Percentiles rank a stretch among this genome's conserved stretches.
Conservation (phyloP, 2,888 invertebrate species). For the Melinaea marsaeus region DNA sequence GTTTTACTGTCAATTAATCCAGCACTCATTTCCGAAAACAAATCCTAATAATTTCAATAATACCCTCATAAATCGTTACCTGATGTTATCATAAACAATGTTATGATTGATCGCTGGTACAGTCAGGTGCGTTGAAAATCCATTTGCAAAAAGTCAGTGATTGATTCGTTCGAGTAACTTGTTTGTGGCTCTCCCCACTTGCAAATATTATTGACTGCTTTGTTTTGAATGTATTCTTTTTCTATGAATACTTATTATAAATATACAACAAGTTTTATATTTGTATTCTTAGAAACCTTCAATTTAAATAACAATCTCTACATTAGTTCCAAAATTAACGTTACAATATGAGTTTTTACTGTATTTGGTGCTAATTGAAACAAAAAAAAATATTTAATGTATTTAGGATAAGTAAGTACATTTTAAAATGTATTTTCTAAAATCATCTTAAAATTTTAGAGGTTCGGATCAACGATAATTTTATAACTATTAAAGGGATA, state of each 20-base stretch:
- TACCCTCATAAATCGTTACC: constrained; percentile 46
- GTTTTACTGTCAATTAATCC: not conserved
- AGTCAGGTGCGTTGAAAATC: constrained; percentile 38
- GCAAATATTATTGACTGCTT: not conserved
- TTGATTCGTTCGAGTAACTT: constrained; percentile 30
- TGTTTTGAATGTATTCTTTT: not conserved
- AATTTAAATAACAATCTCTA: no score
- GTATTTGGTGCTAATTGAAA: no score
- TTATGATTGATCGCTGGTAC: constrained; percentile 44
- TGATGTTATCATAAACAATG: constrained; percentile 45
- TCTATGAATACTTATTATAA: not conserved
- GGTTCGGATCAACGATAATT: constrained; percentile 18
- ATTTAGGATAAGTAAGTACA: no score
- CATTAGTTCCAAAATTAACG: no score
- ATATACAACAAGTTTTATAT: no score
- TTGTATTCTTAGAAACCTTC: no score
- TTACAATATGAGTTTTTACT: no score
- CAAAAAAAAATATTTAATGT: not conserved
- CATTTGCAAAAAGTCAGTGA: constrained; percentile 35
- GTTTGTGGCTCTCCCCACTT: constrained; percentile 11
- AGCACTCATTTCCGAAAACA: constrained; percentile 2
- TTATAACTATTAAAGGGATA: constrained; percentile 17
- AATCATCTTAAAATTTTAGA: constrained; percentile 6
- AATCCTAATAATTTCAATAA: constrained; percentile 35
- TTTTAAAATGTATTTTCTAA: not conserved